Percentiles rank a stretch among this genome's conserved stretches.
Evolutionary conservation across 2,888 invertebrate genomes (phyloP).

Genomic region (Pegoplata infirma): DNA sequence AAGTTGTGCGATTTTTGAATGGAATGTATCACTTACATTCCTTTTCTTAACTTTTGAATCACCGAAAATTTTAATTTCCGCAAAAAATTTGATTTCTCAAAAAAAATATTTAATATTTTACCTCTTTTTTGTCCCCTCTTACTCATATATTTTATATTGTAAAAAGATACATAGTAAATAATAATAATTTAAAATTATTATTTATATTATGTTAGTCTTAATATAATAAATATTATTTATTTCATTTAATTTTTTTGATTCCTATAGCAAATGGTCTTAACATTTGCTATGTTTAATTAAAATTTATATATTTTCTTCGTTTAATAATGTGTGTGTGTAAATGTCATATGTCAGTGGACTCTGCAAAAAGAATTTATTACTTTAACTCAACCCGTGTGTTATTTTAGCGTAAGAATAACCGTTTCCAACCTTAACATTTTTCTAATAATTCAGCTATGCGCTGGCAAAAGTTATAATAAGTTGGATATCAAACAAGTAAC

Average conservation of each 20-base stretch:
- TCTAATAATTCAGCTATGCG: background rate
- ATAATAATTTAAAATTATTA: too few species aligned
- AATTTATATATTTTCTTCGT: constrained; percentile 38
- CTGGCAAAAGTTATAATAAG: too few species aligned
- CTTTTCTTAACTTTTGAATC: too few species aligned
- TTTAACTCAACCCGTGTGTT: constrained; percentile 6
- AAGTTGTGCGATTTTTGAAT: too few species aligned
- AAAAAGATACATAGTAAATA: too few species aligned
- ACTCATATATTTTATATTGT: too few species aligned
- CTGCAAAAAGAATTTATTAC: constrained; percentile 32
- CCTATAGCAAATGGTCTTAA: constrained; percentile 10
- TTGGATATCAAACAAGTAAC: too few species aligned
- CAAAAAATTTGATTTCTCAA: too few species aligned
- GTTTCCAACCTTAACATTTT: constrained; percentile 1
- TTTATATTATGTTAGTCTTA: background rate
- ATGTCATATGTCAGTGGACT: constrained; percentile 34
- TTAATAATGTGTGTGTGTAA: background rate
- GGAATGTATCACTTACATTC: too few species aligned
- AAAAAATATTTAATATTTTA: too few species aligned
- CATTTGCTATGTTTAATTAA: constrained; percentile 39
- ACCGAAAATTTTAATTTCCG: too few species aligned
- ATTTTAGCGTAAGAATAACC: constrained; percentile 13
- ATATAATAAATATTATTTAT: constrained; percentile 9
- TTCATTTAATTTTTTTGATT: background rate
- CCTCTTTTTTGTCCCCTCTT: too few species aligned